Evolutionary conservation across 2,888 invertebrate species (phyloP).

Genomic region (Papilio elwesi): DNA sequence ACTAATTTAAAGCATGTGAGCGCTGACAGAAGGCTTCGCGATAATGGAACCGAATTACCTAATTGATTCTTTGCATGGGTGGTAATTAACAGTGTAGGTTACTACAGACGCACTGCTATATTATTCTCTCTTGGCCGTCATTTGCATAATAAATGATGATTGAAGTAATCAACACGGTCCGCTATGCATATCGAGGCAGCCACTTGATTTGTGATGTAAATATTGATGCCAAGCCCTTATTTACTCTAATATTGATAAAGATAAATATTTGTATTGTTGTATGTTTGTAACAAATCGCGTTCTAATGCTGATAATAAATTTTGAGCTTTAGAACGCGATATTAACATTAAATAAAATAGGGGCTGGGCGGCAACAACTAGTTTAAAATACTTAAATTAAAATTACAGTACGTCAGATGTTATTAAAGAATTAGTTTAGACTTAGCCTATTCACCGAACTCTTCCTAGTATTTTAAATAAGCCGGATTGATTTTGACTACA

Average conservation of each 20-base stretch:
- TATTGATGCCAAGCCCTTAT: slow-evolving; percentile 14
- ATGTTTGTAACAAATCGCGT: too few relatives aligned
- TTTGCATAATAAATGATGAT: slow-evolving; percentile 39
- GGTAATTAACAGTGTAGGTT: slow-evolving; percentile 10
- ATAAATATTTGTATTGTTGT: too few relatives aligned
- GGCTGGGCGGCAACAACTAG: neutral
- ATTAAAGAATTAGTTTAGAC: too few relatives aligned
- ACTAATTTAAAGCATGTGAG: slow-evolving; percentile 11
- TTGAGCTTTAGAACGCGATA: too few relatives aligned
- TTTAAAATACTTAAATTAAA: neutral
- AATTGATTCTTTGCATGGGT: slow-evolving; percentile 33
- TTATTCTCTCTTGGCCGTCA: slow-evolving; percentile 14
- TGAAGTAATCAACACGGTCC: slow-evolving; percentile 33
- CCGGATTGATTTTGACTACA: too few relatives aligned
- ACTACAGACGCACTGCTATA: slow-evolving; percentile 17
- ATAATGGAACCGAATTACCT: slow-evolving; percentile 31
- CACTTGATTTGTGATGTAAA: slow-evolving; percentile 17
- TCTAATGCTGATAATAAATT: too few relatives aligned
- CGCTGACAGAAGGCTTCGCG: slow-evolving; percentile 17
- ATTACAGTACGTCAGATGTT: neutral
- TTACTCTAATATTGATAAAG: neutral
- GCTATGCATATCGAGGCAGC: slow-evolving; percentile 21
- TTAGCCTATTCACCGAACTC: too few relatives aligned
- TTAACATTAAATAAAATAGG: too few relatives aligned
- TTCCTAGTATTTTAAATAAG: too few relatives aligned